Percentiles rank a stretch among this genome's conserved stretches.
Conservation (phyloP, 1,140 invertebrate genomes). For the Mylabris phalerata region DNA sequence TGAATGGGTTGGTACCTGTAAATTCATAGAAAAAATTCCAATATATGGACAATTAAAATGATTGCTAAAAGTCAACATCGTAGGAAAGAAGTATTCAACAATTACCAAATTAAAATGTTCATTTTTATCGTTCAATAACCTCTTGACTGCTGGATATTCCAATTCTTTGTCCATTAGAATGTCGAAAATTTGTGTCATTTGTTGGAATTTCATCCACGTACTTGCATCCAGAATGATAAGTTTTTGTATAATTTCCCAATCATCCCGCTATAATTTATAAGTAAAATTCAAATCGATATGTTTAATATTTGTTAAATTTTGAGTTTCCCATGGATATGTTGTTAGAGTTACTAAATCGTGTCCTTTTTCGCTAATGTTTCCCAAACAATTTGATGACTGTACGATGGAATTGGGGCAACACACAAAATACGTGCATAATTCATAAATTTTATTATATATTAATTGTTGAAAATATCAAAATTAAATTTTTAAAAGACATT, state of each 20-base stretch:
- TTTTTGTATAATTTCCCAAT: neutral
- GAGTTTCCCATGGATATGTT: constrained; percentile 30
- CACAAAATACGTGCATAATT: constrained; percentile 37
- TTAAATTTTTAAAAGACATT: too few species aligned
- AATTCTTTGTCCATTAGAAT: constrained; percentile 12
- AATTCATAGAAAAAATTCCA: constrained; percentile 30
- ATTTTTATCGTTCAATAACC: constrained; percentile 25
- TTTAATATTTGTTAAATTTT: constrained; percentile 9
- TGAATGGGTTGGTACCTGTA: constrained; percentile 22
- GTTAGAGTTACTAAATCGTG: constrained; percentile 45
- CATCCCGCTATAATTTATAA: constrained; percentile 11
- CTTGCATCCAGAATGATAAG: neutral
- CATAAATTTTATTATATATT: neutral
- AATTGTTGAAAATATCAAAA: too few species aligned
- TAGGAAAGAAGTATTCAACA: constrained; percentile 29
- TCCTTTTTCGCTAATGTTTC: constrained; percentile 34
- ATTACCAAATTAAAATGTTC: constrained; percentile 40
- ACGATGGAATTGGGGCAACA: constrained; percentile 37
- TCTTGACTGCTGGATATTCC: constrained; percentile 30
- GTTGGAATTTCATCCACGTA: neutral
- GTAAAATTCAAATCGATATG: neutral
- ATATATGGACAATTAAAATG: constrained; percentile 37
- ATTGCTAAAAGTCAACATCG: constrained; percentile 29
- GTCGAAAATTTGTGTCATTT: constrained; percentile 4
- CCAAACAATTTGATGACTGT: constrained; percentile 45